These are phyloP conservation scores for Ginglymostoma cirratum DNA, from an alignment of 2,113 vertebrate species.

Conservation along the genomic window DNA sequence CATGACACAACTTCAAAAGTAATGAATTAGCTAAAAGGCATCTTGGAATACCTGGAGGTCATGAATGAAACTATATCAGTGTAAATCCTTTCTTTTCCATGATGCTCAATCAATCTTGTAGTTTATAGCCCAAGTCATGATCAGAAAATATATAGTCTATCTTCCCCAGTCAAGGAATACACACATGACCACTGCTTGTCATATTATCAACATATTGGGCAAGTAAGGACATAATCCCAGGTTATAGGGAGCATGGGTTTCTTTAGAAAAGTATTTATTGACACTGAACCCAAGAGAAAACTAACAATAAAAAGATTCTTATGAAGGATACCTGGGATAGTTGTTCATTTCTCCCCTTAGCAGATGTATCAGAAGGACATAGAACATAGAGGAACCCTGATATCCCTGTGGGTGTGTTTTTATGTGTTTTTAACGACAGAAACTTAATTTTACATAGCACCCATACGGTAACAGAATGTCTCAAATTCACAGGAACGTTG, in stretches of 20 bases:
- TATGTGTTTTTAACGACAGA: not conserved
- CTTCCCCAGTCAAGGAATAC: not conserved
- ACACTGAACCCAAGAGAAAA: not conserved
- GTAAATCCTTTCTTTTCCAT: too few species aligned
- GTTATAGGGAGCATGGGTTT: not conserved
- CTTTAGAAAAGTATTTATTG: not conserved
- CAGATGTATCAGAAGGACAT: not conserved
- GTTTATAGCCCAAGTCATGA: not conserved
- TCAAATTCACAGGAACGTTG: too few species aligned
- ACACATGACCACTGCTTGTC: not conserved
- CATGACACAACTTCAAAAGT: too few species aligned
- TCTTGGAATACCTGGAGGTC: too few species aligned
- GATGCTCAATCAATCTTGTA: not conserved
- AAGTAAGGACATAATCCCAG: not conserved
- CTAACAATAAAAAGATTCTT: not conserved
- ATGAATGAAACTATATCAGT: too few species aligned
- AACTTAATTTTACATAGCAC: too few species aligned
- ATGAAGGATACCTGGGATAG: not conserved
- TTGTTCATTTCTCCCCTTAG: not conserved
- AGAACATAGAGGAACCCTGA: not conserved
- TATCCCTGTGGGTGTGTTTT: not conserved
- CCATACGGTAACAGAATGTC: too few species aligned
- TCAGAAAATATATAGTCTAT: not conserved
- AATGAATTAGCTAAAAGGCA: too few species aligned
- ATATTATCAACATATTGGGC: not conserved